A percentile compares a stretch with the other conserved stretches of the same genome.
These are phyloP conservation scores for Anguilla anguilla DNA, from an alignment of 2,797 vertebrate species.

Conservation along the genomic window DNA sequence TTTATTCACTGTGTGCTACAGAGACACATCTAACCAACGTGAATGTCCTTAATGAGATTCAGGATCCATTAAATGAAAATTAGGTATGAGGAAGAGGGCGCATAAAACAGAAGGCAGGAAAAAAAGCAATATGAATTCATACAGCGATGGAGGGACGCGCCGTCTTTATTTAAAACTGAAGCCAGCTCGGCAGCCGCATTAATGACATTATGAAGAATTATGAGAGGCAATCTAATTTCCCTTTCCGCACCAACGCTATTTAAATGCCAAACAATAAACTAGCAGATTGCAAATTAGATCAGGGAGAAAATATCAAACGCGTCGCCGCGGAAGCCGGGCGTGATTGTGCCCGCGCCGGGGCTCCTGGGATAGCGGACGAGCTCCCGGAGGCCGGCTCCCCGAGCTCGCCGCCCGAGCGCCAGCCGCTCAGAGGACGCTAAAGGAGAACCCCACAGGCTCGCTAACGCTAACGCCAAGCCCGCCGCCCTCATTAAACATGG, in stretches of 20 bases:
- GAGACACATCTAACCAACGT: background rate
- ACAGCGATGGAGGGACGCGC: slow-evolving; percentile 59
- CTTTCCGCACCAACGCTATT: slow-evolving; percentile 98
- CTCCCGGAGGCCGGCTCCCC: slow-evolving; percentile 74
- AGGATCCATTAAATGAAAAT: slow-evolving; percentile 16
- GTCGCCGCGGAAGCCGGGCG: slow-evolving; percentile 79
- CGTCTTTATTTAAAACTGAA: slow-evolving; percentile 78
- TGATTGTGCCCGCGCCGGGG: slow-evolving; percentile 80
- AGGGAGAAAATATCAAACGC: slow-evolving; percentile 84
- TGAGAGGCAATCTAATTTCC: slow-evolving; percentile 99
- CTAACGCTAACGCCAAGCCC: slow-evolving; percentile 82
- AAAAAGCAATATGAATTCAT: background rate
- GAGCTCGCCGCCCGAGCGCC: slow-evolving; percentile 70
- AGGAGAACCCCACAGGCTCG: slow-evolving; percentile 75
- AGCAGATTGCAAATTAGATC: slow-evolving; percentile 89
- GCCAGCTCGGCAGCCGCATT: slow-evolving; percentile 92
- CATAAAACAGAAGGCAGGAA: background rate
- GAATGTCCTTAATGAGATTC: slow-evolving; percentile 30
- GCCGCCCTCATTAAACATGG: too few relatives aligned
- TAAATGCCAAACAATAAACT: slow-evolving; percentile 98
- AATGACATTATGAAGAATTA: slow-evolving; percentile 99
- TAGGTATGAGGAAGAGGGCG: background rate
- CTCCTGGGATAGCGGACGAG: slow-evolving; percentile 67
- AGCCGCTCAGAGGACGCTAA: slow-evolving; percentile 84
- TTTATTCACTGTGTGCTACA: background rate